Base-by-base conservation (phyloP, 1,140 invertebrate genomes). In the Mya arenaria region DNA sequence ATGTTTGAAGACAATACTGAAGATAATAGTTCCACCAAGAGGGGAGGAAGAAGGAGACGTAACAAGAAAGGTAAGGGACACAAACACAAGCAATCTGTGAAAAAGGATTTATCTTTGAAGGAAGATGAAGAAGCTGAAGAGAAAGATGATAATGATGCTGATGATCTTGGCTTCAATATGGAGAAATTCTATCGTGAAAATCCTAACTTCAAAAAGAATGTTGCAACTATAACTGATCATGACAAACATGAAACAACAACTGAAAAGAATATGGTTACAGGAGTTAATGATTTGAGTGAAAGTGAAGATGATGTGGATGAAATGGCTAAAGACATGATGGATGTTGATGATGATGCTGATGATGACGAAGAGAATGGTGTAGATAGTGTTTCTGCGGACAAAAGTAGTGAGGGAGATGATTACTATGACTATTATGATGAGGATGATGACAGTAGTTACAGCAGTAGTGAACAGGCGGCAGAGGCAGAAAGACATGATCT, bases 391-490 rank as follows among this genome's bases (percentile, higher is more conserved):
- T 68, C 41, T 36, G n/a, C 63, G n/a, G 75, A 60, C 41, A 41
- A 55, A 39, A 85, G 78, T 4, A 41, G 60, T 56, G 52, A 73
- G 17, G 77, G 39, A 5, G 19, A 69, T 32, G 68, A 85, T 15
- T 60, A 77, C 36, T 82, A 74, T 39, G 65, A 83, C 37, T 68
- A 77, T 32, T 75, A 69, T 73, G 81, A 83, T 75, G 56, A 73
- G 52, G 56, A 62, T 8, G 60, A 63, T 8, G 65, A 83, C 36
- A 77, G 72, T n/a, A 83, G 72, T 39, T 69, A 77, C 65, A 77
- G 71, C 52, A 83, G 71, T 41, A 69, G 55, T 41, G 77, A 86
- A 39, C 44, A 60, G 52, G 69, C 25, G 30, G 36, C 37, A 30
- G 62, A 62, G 39, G 25, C 44, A 5, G 74, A 82, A 62, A 63